Conservation (phyloP, 2,888 invertebrate species). For the Trachelus troglodyta region DNA sequence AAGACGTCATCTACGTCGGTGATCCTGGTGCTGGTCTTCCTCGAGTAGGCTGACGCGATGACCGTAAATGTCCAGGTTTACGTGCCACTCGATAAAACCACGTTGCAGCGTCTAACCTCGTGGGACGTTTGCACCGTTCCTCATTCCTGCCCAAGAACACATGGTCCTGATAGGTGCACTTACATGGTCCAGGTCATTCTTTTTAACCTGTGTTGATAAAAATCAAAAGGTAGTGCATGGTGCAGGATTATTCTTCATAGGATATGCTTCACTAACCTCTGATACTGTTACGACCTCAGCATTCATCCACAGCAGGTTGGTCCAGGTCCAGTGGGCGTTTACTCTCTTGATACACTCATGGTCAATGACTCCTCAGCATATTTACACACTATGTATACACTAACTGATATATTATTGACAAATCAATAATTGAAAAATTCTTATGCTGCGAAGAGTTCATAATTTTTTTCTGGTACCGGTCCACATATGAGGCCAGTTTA, state of each 20-base stretch:
- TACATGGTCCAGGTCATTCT: background rate
- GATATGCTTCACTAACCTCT: background rate
- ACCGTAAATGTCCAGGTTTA: constrained; percentile 6
- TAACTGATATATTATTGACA: background rate
- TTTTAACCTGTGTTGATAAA: background rate
- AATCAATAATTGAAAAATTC: background rate
- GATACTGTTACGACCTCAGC: background rate
- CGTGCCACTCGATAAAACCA: background rate
- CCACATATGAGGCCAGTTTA: too few relatives aligned
- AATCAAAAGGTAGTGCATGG: background rate
- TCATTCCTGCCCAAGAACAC: background rate
- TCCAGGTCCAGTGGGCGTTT: constrained; percentile 27
- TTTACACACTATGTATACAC: background rate
- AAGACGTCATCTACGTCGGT: background rate
- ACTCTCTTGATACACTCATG: constrained; percentile 31
- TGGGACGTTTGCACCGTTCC: constrained; percentile 10
- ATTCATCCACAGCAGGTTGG: constrained; percentile 22
- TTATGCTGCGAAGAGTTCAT: background rate
- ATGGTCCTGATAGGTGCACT: background rate
- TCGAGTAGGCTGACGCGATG: background rate
- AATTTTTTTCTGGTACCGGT: too few relatives aligned
- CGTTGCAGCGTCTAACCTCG: background rate
- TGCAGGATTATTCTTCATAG: background rate
- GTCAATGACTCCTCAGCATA: constrained; percentile 43
- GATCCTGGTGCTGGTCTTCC: background rate